These are phyloP conservation scores for Cavia porcellus DNA, from an alignment of 2,113 vertebrate species.

Conservation along the genomic window DNA sequence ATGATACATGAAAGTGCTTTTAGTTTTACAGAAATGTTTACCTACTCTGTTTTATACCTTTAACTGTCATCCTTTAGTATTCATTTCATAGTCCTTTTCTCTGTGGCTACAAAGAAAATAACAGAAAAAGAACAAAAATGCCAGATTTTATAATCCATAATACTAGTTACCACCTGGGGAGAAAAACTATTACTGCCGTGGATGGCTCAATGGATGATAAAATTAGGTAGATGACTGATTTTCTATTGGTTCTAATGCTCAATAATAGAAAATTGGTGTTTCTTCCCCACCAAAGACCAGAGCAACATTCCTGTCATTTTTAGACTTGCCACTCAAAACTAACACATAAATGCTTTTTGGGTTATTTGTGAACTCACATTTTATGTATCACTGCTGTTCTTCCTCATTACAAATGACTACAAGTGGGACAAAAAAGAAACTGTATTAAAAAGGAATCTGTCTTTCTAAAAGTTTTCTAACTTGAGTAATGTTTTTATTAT, in stretches of 20 bases:
- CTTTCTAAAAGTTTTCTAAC: constrained; percentile 35
- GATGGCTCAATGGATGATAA: not conserved
- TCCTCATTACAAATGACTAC: constrained; percentile 19
- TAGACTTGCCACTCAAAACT: constrained; percentile 43
- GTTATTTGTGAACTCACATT: not conserved
- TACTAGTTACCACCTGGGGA: constrained; percentile 5
- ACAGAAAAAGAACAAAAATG: constrained; percentile 29
- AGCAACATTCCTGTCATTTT: not conserved
- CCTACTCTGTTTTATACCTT: not conserved
- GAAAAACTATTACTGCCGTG: not conserved
- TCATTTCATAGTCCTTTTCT: constrained; percentile 48
- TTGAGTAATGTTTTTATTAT: constrained; percentile 1
- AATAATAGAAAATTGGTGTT: constrained; percentile 4
- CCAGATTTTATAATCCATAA: constrained; percentile 15
- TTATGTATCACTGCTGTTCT: not conserved
- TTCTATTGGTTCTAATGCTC: not conserved
- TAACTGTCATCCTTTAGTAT: constrained; percentile 32
- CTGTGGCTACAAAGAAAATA: constrained; percentile 48
- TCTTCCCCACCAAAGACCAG: not conserved
- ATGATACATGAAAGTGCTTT: constrained; percentile 12
- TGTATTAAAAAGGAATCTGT: constrained; percentile 24
- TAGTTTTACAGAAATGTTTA: constrained; percentile 46
- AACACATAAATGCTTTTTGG: not conserved
- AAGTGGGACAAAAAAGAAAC: constrained; percentile 13
- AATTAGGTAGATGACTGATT: not conserved